Evolutionary conservation across 2,888 invertebrate genomes (phyloP), one percentile per base, ranked within the genome.

Genomic region (Orchesella flavescens): DNA sequence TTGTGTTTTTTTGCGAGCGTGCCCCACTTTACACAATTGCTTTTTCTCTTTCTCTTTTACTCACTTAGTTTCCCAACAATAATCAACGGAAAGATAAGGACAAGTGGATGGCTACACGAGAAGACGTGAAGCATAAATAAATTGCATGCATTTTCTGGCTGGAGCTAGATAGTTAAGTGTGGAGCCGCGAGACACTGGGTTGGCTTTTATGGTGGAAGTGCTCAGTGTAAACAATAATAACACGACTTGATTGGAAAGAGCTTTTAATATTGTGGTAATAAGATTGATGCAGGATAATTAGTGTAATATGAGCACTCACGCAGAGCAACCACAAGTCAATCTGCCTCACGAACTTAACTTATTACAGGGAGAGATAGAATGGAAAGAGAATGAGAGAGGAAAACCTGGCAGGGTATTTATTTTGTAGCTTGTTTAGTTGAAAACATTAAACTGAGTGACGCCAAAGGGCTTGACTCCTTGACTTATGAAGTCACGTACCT

Each of bases 271-370:
- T 23, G 73, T 44, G 53, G 34, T 65, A 66, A 66, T 66, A 53
- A 76, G 75, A 74, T 76, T 76, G 75, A 76, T 76, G 75, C 55
- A 65, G 75, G 75, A 65, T 76, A 76, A 76, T 76, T 76, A 76
- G 66, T 76, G 75, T 76, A 76, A 76, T 76, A 66, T 65, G 65
- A 76, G 75, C 75, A 66, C 75, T 76, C 75, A 76, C 75, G 55
- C 75, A 76, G 49, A 74, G 46, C 43, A 66, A 66, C 66, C 66
- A 19, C 66, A 43, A 66, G 66, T 66, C 66, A 66, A 66, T 66
- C 66, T 46, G 5, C 17, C 24, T 63, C 59, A n/a, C 59, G 21
- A 63, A 15, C 19, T 12, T 12, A 59, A 59, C 59, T 59, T 17
- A 59, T 59, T 59, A 34, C 34, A n/a, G 34, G 7, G 34, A 34